These are phyloP conservation scores for Prenolepis imparis DNA, from an alignment of 2,888 invertebrate species.

Conservation along the genomic window DNA sequence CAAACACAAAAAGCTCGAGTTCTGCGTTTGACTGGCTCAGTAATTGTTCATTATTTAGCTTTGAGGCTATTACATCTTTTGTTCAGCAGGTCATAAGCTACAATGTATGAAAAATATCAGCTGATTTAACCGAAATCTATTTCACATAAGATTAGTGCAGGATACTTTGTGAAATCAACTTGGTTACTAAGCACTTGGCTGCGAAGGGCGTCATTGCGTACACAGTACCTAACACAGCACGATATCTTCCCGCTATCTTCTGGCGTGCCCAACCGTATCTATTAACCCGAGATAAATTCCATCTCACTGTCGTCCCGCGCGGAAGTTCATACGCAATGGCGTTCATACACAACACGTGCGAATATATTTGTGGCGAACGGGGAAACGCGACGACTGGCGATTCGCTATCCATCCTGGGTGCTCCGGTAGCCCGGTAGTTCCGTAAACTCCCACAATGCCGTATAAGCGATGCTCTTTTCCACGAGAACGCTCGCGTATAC, in stretches of 20 bases:
- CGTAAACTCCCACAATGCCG: constrained; percentile 77
- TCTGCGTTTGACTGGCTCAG: too few relatives aligned
- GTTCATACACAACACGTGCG: constrained; percentile 55
- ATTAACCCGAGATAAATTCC: constrained; percentile 54
- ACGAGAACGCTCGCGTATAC: constrained; percentile 47
- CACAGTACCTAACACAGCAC: constrained; percentile 10
- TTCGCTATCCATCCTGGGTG: constrained; percentile 65
- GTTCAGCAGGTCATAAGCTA: too few relatives aligned
- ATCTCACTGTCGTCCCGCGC: constrained; percentile 33
- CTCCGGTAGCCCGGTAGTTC: constrained; percentile 62
- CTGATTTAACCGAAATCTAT: too few relatives aligned
- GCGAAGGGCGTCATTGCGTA: constrained; percentile 12
- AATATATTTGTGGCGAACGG: constrained; percentile 61
- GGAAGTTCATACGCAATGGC: constrained; percentile 23
- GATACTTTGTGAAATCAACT: neutral
- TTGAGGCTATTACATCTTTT: too few relatives aligned
- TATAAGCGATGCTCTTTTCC: constrained; percentile 67
- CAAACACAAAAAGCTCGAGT: too few relatives aligned
- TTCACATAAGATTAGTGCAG: too few relatives aligned
- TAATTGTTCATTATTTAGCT: too few relatives aligned
- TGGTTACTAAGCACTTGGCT: neutral
- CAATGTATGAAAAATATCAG: too few relatives aligned
- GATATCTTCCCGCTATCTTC: neutral
- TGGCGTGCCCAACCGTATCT: constrained; percentile 29
- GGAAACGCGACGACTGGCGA: constrained; percentile 56